Percentiles rank a stretch among this genome's conserved stretches.
phyloP scores from a whole-genome alignment of 2,113 vertebrate species.

The Callocephalon fimbriatum region DNA sequence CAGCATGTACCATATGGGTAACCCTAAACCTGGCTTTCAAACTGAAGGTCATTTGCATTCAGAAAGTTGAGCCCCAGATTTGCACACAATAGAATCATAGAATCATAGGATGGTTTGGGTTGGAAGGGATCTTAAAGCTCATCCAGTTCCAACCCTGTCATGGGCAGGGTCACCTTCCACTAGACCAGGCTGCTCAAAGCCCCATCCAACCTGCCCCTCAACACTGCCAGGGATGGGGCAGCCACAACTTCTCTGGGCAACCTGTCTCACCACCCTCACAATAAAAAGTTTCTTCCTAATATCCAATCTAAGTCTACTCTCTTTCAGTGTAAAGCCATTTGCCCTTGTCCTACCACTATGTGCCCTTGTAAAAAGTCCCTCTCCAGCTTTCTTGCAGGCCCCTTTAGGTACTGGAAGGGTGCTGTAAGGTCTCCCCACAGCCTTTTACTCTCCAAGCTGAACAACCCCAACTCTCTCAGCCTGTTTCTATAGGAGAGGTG shows the following conservation, averaged over 20 bases:
- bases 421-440: not conserved
- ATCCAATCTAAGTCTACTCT: not conserved
- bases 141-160: not conserved
- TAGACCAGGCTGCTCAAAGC: not conserved
- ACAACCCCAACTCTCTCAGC: not conserved
- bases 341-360: not conserved
- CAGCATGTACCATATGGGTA: rapidly evolving
- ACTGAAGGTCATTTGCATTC: not conserved
- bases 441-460: not conserved
- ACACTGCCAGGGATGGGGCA: not conserved
- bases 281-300: not conserved
- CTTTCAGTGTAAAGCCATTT: not conserved
- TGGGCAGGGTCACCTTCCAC: not conserved
- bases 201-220: not conserved
- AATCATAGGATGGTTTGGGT: not conserved
- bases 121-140: not conserved
- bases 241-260: not conserved
- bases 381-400: not conserved
- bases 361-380: not conserved
- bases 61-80: not conserved
- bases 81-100: not conserved
- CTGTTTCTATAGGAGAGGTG: not conserved
- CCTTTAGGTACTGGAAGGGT: not conserved
- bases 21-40: not conserved
- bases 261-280: not conserved